Evolutionary conservation across 2,113 vertebrate genomes (phyloP).

Genomic region (Lophura nycthemera): DNA sequence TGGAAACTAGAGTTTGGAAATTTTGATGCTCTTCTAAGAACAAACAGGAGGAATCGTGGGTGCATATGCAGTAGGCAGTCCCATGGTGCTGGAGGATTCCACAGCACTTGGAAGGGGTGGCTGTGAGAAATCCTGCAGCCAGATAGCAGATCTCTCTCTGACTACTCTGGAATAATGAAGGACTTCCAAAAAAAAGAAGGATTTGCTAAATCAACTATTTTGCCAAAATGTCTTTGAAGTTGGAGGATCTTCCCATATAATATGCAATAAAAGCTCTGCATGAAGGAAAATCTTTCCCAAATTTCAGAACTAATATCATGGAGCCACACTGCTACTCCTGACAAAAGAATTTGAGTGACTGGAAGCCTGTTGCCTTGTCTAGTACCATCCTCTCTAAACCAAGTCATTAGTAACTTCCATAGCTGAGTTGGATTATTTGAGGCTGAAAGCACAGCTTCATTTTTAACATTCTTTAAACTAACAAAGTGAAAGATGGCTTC

Average conservation of each 20-base stretch:
- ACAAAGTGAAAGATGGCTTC: background rate
- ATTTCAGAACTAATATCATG: background rate
- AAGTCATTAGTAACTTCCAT: background rate
- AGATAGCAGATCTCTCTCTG: background rate
- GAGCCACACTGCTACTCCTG: background rate
- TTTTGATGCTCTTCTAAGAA: background rate
- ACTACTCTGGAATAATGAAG: background rate
- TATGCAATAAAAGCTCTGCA: background rate
- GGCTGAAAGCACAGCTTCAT: background rate
- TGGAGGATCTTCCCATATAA: background rate
- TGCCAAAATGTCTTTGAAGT: background rate
- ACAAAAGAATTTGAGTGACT: background rate
- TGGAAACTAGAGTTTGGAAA: background rate
- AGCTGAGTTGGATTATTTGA: background rate
- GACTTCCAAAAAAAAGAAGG: background rate
- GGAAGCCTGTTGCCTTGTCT: background rate
- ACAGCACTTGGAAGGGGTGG: background rate
- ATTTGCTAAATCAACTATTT: background rate
- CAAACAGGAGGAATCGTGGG: background rate
- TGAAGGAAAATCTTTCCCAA: conserved; percentile 1
- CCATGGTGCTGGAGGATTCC: background rate
- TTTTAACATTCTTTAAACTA: background rate
- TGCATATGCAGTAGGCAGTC: background rate
- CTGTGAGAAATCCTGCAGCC: background rate
- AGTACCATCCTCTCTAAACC: background rate